Evolutionary conservation across 2,113 vertebrate genomes (phyloP).

Genomic region (Saguinus imperator): DNA sequence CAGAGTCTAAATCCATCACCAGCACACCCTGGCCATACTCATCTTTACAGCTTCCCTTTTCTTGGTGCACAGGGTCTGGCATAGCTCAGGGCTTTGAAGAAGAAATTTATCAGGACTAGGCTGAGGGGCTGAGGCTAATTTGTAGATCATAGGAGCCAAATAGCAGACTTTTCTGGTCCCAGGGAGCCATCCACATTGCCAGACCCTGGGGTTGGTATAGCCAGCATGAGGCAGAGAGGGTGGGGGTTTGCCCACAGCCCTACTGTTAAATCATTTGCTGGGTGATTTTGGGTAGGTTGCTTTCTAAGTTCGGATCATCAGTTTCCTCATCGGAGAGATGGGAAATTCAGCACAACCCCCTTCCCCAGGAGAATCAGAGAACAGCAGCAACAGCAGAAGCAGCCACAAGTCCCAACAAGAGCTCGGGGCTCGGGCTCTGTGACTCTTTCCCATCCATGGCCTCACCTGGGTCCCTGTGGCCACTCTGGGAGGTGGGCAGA

Average conservation of each 20-base stretch:
- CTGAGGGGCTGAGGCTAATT: not conserved
- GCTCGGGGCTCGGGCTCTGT: fast-evolving
- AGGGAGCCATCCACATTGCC: not conserved
- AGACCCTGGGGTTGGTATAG: not conserved
- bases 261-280: not conserved
- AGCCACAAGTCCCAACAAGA: not conserved
- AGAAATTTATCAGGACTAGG: not conserved
- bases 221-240: not conserved
- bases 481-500: not conserved
- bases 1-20: not conserved
- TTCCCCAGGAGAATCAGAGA: not conserved
- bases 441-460: not conserved
- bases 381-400: not conserved
- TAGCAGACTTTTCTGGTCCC: not conserved
- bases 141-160: not conserved
- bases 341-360: not conserved
- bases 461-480: not conserved
- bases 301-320: not conserved
- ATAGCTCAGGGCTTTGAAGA: not conserved
- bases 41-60: too few species aligned
- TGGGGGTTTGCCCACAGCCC: not conserved
- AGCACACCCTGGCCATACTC: not conserved
- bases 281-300: not conserved
- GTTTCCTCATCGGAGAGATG: not conserved
- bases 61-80: not conserved